Evolutionary conservation across 2,113 vertebrate species (phyloP), one percentile per base, ranked within the genome.

Genomic region (Vidua macroura): DNA sequence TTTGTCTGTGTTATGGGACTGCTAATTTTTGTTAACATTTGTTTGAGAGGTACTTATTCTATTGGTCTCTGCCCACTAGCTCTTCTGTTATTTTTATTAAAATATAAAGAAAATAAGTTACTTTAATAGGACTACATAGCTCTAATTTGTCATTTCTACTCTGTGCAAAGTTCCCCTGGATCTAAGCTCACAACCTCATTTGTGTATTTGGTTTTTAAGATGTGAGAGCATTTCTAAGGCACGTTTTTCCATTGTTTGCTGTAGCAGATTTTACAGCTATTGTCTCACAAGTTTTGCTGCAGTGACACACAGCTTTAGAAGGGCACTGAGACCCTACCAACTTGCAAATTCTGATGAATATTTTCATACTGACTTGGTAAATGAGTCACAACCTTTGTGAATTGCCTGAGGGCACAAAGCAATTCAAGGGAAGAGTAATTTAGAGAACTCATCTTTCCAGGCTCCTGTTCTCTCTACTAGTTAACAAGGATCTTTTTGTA

Each of bases 361-460:
- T 87, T 95, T 96, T 89, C 44, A 16, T 84, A 75, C 69, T 55
- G 70, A 55, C 53, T 85, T 82, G 49, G 46, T 81, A 92, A 92
- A 69, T 60, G 56, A 89, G 31, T 91, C 77, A 64, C 58, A 95
- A 92, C 66, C 69, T 91, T 83, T 83, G 60, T 75, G 80, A 88
- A 74, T 63, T 74, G 83, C 86, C 88, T 44, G 69, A 78, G 73
- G 68, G 27, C 15, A 58, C n/a, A 89, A 83, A 84, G 49, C 77
- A 91, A 91, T 87, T 76, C 83, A 85, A 82, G 85, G 37, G 37
- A 89, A 87, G 35, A 86, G 46, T 86, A 21, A 73, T 77, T 93
- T 64, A 56, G 53, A 87, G 58, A 91, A 68, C 31, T 79, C 59
- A 52, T 89, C 77, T 89, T 91, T 84, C 19, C 74, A 60, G 48